Evolutionary conservation across 2,888 invertebrate genomes (phyloP).

Genomic region (Cantharis flavilabris): DNA sequence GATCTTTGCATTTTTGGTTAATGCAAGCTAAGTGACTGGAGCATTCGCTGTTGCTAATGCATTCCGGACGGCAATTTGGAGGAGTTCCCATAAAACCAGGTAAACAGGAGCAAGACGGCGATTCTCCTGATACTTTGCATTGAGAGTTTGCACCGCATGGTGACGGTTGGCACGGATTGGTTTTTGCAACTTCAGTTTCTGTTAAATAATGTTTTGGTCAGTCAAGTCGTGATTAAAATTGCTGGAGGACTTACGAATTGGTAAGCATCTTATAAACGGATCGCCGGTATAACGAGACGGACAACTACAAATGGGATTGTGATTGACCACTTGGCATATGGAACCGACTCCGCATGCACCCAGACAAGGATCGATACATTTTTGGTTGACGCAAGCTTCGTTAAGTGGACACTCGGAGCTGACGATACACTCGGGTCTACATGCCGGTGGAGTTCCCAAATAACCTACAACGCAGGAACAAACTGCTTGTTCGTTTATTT

Average conservation of each 20-base stretch:
- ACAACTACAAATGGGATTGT: conserved; percentile 65
- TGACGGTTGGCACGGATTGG: conserved; percentile 70
- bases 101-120: conserved; percentile 67
- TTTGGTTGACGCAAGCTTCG: conserved; percentile 58
- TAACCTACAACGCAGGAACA: conserved; percentile 58
- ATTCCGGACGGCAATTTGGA: conserved; percentile 78
- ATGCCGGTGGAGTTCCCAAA: conserved; percentile 61
- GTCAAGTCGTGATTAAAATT: background rate
- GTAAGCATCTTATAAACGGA: conserved; percentile 61
- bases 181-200: conserved; percentile 51
- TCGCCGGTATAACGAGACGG: conserved; percentile 66
- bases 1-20: conserved; percentile 77
- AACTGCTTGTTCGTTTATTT: conserved; percentile 66
- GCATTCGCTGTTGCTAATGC: conserved; percentile 80
- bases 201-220: conserved; percentile 37
- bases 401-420: conserved; percentile 58
- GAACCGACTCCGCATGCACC: conserved; percentile 59
- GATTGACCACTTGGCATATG: conserved; percentile 68
- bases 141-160: conserved; percentile 81
- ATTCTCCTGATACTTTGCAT: conserved; percentile 67
- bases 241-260: conserved; percentile 40
- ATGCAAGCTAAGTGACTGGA: conserved; percentile 74
- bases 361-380: conserved; percentile 62
- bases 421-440: conserved; percentile 58
- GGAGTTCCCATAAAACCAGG: conserved; percentile 75